A percentile compares a stretch with the other conserved stretches of the same genome.
Evolutionary conservation across 2,888 invertebrate genomes (phyloP).

Genomic region (Galeopsomyia nigrocyanea): DNA sequence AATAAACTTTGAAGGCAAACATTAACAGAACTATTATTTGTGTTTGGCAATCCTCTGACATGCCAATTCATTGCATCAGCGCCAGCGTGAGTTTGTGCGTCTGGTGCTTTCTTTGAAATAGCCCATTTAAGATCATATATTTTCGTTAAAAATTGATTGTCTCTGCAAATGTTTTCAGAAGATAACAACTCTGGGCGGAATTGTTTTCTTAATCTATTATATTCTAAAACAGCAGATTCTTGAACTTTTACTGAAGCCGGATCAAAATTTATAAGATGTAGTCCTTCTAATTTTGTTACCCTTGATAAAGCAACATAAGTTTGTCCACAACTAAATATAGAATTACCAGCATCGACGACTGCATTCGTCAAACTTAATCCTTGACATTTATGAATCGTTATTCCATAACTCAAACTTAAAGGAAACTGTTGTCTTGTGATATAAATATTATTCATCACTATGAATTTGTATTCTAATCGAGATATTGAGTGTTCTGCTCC

Average conservation of each 20-base stretch:
- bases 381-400: conserved; percentile 48
- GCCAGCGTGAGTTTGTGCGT: no score
- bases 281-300: conserved; percentile 43
- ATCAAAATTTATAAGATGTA: conserved; percentile 49
- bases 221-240: conserved; percentile 47
- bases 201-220: conserved; percentile 48
- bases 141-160: no score
- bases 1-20: no score
- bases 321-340: conserved; percentile 50
- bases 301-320: conserved; percentile 51
- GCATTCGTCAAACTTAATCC: conserved; percentile 48
- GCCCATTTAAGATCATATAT: no score
- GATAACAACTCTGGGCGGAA: conserved; percentile 47
- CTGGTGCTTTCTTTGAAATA: no score
- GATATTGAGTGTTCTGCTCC: background rate
- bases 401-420: no score
- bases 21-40: no score
- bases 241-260: conserved; percentile 45
- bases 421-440: conserved; percentile 52
- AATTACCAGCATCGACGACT: conserved; percentile 48
- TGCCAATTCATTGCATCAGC: no score
- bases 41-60: no score
- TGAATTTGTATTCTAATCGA: conserved; percentile 47
- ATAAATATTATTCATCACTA: conserved; percentile 48
- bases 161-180: no score